Percentiles rank a stretch among this genome's conserved stretches.
phyloP scores from a whole-genome alignment of 1,140 invertebrate species.

The Calephelis nemesis region DNA sequence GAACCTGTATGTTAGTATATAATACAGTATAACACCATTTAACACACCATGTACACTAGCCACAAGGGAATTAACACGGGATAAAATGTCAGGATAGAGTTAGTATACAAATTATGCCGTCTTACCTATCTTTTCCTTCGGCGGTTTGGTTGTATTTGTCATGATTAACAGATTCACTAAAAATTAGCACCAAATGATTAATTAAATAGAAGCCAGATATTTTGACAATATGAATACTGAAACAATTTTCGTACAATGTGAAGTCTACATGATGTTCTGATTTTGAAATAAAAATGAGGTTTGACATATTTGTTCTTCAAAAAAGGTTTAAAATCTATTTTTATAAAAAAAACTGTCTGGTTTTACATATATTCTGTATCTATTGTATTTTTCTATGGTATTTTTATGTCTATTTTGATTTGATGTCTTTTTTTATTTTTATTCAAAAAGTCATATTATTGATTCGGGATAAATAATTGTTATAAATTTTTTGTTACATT shows the following conservation, averaged over 20 bases:
- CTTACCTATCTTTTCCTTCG: slow-evolving; percentile 62
- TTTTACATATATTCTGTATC: neutral
- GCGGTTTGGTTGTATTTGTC: slow-evolving; percentile 46
- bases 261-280: slow-evolving; percentile 45
- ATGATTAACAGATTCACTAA: slow-evolving; percentile 36
- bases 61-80: too few relatives aligned
- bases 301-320: neutral
- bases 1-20: too few relatives aligned
- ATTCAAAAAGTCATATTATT: too few relatives aligned
- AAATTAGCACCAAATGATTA: slow-evolving; percentile 18
- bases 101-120: slow-evolving; percentile 20
- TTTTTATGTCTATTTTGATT: too few relatives aligned
- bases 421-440: too few relatives aligned
- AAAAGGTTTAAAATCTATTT: neutral
- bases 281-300: slow-evolving; percentile 36
- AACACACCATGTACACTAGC: too few relatives aligned
- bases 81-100: too few relatives aligned
- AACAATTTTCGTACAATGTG: slow-evolving; percentile 36
- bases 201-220: slow-evolving; percentile 11
- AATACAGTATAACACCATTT: too few relatives aligned
- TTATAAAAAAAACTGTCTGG: neutral
- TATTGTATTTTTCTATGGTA: too few relatives aligned
- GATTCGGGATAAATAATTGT: too few relatives aligned
- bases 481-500: too few relatives aligned
- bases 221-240: neutral